Conservation (phyloP, 2,113 vertebrate species). For the Burhinus bistriatus region DNA sequence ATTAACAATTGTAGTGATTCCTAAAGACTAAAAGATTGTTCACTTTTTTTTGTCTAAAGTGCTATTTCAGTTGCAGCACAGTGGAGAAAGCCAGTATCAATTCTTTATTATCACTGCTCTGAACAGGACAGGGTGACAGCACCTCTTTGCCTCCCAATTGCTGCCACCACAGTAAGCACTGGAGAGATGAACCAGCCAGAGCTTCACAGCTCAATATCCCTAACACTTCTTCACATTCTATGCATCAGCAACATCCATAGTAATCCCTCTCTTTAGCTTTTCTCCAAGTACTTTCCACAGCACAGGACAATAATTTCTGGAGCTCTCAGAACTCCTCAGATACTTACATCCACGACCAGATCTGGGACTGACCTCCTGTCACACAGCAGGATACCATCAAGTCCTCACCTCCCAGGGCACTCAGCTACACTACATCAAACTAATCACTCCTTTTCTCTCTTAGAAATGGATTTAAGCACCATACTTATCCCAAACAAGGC, state of each 20-base stretch:
- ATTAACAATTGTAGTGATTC: neutral
- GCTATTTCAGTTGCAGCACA: neutral
- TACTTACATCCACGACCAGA: neutral
- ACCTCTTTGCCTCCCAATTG: neutral
- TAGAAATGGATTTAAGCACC: neutral
- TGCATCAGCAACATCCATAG: neutral
- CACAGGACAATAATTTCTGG: neutral
- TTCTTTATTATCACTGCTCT: neutral
- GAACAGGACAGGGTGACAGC: neutral
- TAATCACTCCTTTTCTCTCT: neutral
- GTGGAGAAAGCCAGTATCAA: neutral
- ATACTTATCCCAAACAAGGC: neutral
- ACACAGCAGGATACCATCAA: neutral
- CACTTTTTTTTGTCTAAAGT: neutral
- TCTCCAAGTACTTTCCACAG: neutral
- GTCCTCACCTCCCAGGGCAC: neutral
- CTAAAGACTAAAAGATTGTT: neutral
- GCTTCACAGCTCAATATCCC: neutral
- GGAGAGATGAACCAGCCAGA: neutral
- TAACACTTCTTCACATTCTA: neutral
- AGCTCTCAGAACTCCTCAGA: neutral
- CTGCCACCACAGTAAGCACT: neutral
- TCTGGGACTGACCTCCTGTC: neutral
- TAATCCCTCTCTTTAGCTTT: neutral
- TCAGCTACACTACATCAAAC: neutral